Conservation (phyloP, 2,888 invertebrate species). For the Machimus atricapillus region DNA sequence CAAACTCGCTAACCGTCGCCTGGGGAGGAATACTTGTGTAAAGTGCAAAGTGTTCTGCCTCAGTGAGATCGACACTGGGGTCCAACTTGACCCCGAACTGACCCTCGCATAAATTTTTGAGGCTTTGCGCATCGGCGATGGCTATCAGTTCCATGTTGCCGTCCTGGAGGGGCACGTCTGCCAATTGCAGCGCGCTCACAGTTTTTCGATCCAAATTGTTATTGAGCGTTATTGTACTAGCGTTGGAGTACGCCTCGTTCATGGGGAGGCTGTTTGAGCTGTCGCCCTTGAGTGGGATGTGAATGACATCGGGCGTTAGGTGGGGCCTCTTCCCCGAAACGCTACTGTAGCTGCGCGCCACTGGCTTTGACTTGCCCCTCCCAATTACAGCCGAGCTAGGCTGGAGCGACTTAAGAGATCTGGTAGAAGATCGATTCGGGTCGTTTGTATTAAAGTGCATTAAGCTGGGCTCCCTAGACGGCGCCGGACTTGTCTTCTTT, state of each 20-base stretch:
- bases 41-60: conserved; percentile 87
- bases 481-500: conserved; percentile 48
- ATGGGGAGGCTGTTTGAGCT: conserved; percentile 63
- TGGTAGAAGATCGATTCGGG: conserved; percentile 56
- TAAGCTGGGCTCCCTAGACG: conserved; percentile 57
- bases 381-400: conserved; percentile 48
- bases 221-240: conserved; percentile 59
- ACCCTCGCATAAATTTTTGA: conserved; percentile 61
- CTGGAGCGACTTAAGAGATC: conserved; percentile 56
- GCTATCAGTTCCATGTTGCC: conserved; percentile 69
- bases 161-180: conserved; percentile 60
- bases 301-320: conserved; percentile 69
- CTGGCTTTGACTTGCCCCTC: conserved; percentile 63
- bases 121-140: conserved; percentile 62
- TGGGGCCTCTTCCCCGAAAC: conserved; percentile 69
- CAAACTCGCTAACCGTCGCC: conserved; percentile 87
- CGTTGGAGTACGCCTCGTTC: conserved; percentile 62
- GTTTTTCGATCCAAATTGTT: conserved; percentile 60
- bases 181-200: conserved; percentile 61
- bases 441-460: conserved; percentile 56
- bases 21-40: conserved; percentile 87
- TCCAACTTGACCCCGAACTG: conserved; percentile 61
- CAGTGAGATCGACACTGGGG: conserved; percentile 75
- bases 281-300: conserved; percentile 69
- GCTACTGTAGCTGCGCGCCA: conserved; percentile 69